These are phyloP conservation scores for Pelosia muscerda DNA, from an alignment of 2,888 invertebrate genomes.

Conservation along the genomic window DNA sequence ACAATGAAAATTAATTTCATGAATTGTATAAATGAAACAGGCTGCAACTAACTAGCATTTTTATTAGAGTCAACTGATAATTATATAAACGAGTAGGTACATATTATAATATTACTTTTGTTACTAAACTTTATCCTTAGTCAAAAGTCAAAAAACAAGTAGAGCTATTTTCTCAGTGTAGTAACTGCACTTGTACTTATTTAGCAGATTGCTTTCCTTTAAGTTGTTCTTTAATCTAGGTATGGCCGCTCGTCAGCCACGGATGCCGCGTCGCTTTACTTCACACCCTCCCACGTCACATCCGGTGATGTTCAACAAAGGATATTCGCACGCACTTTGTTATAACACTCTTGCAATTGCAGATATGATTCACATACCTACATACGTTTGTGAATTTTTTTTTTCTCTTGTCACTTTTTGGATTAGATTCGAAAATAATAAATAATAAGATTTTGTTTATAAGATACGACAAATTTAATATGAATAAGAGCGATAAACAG, in stretches of 20 bases:
- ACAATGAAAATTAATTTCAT: constrained; percentile 31
- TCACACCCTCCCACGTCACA: constrained; percentile 52
- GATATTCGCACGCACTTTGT: constrained; percentile 49
- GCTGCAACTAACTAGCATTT: constrained; percentile 13
- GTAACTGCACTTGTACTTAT: constrained; percentile 74
- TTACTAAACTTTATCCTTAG: background rate
- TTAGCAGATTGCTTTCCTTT: constrained; percentile 87
- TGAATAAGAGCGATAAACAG: constrained; percentile 8
- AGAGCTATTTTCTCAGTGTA: constrained; percentile 64
- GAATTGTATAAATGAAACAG: constrained; percentile 26
- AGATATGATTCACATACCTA: constrained; percentile 20
- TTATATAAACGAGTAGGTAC: background rate
- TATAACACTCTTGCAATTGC: constrained; percentile 36
- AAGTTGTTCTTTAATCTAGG: constrained; percentile 86
- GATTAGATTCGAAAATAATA: background rate
- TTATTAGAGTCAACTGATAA: constrained; percentile 6
- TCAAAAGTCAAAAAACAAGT: constrained; percentile 42
- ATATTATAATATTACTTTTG: background rate
- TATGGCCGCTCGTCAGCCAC: constrained; percentile 62
- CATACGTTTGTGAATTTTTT: background rate
- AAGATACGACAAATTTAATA: background rate
- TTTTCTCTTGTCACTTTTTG: background rate
- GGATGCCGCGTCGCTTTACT: constrained; percentile 44
- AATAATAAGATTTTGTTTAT: background rate
- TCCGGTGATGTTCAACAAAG: constrained; percentile 41